Evolutionary conservation across 2,113 vertebrate genomes (phyloP), one percentile per base, ranked within the genome.

Genomic region (Trogon surrucura): DNA sequence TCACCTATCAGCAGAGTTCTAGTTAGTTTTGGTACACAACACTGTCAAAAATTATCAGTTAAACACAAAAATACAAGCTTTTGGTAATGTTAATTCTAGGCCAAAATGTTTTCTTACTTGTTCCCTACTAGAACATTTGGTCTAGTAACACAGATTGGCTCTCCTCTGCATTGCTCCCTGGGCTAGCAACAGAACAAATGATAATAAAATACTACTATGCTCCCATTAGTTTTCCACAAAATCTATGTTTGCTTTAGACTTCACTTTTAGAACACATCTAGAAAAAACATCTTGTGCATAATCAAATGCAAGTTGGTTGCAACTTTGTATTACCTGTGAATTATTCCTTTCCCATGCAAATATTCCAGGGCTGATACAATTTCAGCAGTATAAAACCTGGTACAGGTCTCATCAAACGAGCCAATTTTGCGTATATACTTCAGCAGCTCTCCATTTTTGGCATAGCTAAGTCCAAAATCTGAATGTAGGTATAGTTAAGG

Each of bases 371-470:
- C 99, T 95, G 98, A 98, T 93, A 99, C 99, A 89, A 99, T 99
- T 98, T 99, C 99, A 64, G 99, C 99, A 2, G 99, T 99, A 96
- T 99, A 99, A 98, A 99, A 99, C 78, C 99, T 98, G 74, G 99
- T 99, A 97, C 99, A 99, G 62, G 99, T 99, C 98, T 99, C 99
- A 97, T 99, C 99, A 86, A 99, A 99, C 9, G 99, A 99, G 93
- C 99, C 99, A 22, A 99, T 99, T 98, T 99, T 99, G 91, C 99
- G 99, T 97, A 99, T 99, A 96, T 99, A 99, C 97, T 99, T 99
- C 74, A 99, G 98, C 47, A 99, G 98, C 95, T 99, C 99, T 89
- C 99, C 99, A 3, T 99, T 99, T 98, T 99, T 99, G 96, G 99
- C 99, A 85, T 99, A 99, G 97, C 99, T 99, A 93, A 99, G 99